Evolutionary conservation across 2,888 invertebrate genomes (phyloP).

Genomic region (Keiferia lycopersicella): DNA sequence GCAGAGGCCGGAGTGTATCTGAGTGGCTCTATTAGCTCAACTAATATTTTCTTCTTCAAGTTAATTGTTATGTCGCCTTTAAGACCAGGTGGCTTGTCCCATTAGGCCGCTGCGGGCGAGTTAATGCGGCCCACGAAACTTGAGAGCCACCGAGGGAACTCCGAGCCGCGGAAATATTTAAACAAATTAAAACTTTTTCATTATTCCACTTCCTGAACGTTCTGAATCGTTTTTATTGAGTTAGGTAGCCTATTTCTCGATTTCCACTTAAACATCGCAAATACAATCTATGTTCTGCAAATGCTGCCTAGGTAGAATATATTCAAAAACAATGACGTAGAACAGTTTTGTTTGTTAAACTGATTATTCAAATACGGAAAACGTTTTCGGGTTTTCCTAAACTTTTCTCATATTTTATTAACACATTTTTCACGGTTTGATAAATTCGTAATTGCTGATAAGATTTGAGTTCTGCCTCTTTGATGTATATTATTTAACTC

Average conservation of each 20-base stretch:
- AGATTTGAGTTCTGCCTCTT: slow-evolving; percentile 51
- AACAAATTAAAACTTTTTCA: slow-evolving; percentile 79
- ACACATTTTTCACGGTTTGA: slow-evolving; percentile 73
- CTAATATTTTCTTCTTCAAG: slow-evolving; percentile 78
- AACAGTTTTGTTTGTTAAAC: slow-evolving; percentile 68
- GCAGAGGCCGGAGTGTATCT: slow-evolving; percentile 70
- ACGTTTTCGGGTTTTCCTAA: slow-evolving; percentile 76
- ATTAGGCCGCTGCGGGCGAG: slow-evolving; percentile 69
- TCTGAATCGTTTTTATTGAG: slow-evolving; percentile 64
- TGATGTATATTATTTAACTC: slow-evolving; percentile 35
- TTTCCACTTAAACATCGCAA: slow-evolving; percentile 42
- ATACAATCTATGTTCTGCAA: slow-evolving; percentile 11
- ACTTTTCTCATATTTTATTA: slow-evolving; percentile 80
- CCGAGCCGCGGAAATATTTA: slow-evolving; percentile 71
- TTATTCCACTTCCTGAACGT: slow-evolving; percentile 63
- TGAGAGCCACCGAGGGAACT: slow-evolving; percentile 59
- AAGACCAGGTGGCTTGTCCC: slow-evolving; percentile 77
- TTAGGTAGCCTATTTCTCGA: slow-evolving; percentile 43
- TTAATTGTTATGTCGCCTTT: slow-evolving; percentile 79
- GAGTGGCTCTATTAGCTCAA: slow-evolving; percentile 75
- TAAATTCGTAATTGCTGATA: slow-evolving; percentile 69
- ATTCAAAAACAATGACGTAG: slow-evolving; percentile 19
- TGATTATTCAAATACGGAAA: slow-evolving; percentile 81
- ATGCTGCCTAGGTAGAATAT: background rate
- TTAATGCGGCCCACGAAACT: slow-evolving; percentile 69